These are phyloP conservation scores for Platycheirus rosarum DNA, from an alignment of 2,888 invertebrate genomes.

Conservation along the genomic window DNA sequence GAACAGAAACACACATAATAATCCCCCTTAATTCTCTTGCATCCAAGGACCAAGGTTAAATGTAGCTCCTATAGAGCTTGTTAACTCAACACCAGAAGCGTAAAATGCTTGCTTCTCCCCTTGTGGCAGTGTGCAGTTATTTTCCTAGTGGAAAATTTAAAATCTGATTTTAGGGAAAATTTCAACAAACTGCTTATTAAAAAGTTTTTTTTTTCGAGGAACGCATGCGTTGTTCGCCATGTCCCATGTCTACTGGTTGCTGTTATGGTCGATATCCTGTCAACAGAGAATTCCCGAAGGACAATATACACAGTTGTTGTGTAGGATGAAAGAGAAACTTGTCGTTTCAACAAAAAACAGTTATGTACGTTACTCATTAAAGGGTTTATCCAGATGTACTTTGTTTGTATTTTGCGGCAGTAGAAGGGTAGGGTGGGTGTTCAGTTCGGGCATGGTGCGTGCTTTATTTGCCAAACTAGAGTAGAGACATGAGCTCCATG, in stretches of 20 bases:
- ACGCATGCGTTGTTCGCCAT: slow-evolving; percentile 23
- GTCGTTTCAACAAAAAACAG: slow-evolving; percentile 11
- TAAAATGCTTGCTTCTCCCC: slow-evolving; percentile 5
- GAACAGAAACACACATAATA: slow-evolving; percentile 3
- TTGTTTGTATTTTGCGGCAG: neutral
- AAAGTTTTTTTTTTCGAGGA: slow-evolving; percentile 5
- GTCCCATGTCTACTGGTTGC: slow-evolving; percentile 11
- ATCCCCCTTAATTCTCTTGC: slow-evolving; percentile 14
- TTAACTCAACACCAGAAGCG: slow-evolving; percentile 23
- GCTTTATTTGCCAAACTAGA: slow-evolving; percentile 13
- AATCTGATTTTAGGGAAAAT: neutral
- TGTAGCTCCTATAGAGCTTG: slow-evolving; percentile 28
- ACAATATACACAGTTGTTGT: slow-evolving; percentile 1
- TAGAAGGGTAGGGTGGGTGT: neutral
- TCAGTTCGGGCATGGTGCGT: slow-evolving; percentile 9
- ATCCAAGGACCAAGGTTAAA: slow-evolving; percentile 53
- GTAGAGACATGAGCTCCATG: slow-evolving; percentile 17
- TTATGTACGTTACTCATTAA: slow-evolving; percentile 29
- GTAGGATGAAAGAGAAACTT: slow-evolving; percentile 29
- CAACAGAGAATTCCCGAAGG: slow-evolving; percentile 25
- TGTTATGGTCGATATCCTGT: slow-evolving; percentile 26
- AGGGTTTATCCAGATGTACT: slow-evolving; percentile 14
- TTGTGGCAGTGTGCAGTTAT: neutral
- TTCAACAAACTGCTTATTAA: slow-evolving; percentile 31
- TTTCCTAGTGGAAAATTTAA: slow-evolving; percentile 15